Base-by-base conservation (phyloP, 1,140 invertebrate species). In the Drosophila simulans region DNA sequence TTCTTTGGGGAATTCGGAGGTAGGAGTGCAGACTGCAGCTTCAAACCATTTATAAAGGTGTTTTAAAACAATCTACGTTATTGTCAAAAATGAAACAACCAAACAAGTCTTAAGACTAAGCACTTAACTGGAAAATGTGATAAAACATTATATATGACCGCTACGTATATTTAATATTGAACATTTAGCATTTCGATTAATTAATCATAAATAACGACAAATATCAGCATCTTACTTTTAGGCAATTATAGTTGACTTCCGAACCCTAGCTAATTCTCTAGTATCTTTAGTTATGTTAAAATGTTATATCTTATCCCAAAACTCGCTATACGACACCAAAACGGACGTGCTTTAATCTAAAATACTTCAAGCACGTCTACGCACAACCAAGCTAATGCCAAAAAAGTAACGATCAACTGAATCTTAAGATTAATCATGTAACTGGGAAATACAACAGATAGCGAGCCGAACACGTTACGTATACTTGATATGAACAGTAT, bases 391-490 rank as follows among this genome's bases (percentile, higher is more conserved):
- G 65, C 63, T 86, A 81, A 65, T 52, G 46, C 56, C 34, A 75
- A 52, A 51, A 49, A 17, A 15, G 42, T 45, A 76, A 81, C 73
- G 62, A 49, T 77, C 52, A 85, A 80, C 66, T 77, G 34, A 79
- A 57, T 73, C 25, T 35, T 46, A 42, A 37, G 20, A 12, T 22
- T 39, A 52, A 54, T 55, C 49, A 37, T 31, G 48, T 55, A 85
- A 82, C 77, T 86, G 68, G 68, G 60, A 69, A 68, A 42, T 58
- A 88, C 83, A 85, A 85, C 82, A 82, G 52, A 48, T 65, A 85
- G 57, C 78, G 82, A 88, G 81, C 81, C 77, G 62, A 85, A 68
- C 82, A 85, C 63, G 82, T 77, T 86, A 85, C 81, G 81, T 70
- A 85, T 85, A 85, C 81, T 42, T 46, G 54, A 77, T 80, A 53